Conservation (phyloP, 2,888 invertebrate species). For the Congeria kusceri region DNA sequence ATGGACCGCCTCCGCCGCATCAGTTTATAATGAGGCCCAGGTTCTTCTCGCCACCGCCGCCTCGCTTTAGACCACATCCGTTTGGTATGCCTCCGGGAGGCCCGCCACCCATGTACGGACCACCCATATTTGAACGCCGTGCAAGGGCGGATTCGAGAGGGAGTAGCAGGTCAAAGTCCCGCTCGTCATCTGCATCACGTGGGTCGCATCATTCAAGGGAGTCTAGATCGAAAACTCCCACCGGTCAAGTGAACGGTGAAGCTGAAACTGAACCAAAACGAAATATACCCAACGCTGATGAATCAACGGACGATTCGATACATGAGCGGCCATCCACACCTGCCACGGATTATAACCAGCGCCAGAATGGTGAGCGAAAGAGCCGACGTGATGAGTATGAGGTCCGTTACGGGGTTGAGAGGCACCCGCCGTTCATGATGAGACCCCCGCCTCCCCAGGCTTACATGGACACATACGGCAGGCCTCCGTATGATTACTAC, state of each 20-base stretch:
- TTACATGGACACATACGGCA: slow-evolving; percentile 22
- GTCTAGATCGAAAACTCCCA: slow-evolving; percentile 49
- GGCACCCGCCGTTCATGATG: slow-evolving; percentile 14
- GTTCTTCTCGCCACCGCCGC: slow-evolving; percentile 78
- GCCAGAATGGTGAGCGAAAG: slow-evolving; percentile 56
- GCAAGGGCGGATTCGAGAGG: slow-evolving; percentile 35
- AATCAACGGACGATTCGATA: slow-evolving; percentile 64
- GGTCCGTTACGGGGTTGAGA: slow-evolving; percentile 30
- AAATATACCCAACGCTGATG: slow-evolving; percentile 60
- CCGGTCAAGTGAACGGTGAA: slow-evolving; percentile 26
- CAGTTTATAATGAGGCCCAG: slow-evolving; percentile 63
- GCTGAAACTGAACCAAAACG: slow-evolving; percentile 51
- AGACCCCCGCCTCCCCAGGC: slow-evolving; percentile 29
- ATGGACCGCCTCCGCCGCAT: slow-evolving; percentile 49
- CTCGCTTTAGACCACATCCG: slow-evolving; percentile 59
- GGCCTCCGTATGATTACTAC: slow-evolving; percentile 63
- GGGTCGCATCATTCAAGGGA: slow-evolving; percentile 42
- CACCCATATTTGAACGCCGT: slow-evolving; percentile 47
- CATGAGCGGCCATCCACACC: slow-evolving; percentile 76
- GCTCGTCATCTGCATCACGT: slow-evolving; percentile 61
- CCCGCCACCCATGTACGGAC: slow-evolving; percentile 50
- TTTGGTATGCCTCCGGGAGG: slow-evolving; percentile 48
- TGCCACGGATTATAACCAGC: slow-evolving; percentile 77
- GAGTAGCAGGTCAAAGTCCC: slow-evolving; percentile 49
- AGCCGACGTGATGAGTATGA: slow-evolving; percentile 72